Conservation (phyloP, 2,888 invertebrate species). For the Polymixis flavicincta region DNA sequence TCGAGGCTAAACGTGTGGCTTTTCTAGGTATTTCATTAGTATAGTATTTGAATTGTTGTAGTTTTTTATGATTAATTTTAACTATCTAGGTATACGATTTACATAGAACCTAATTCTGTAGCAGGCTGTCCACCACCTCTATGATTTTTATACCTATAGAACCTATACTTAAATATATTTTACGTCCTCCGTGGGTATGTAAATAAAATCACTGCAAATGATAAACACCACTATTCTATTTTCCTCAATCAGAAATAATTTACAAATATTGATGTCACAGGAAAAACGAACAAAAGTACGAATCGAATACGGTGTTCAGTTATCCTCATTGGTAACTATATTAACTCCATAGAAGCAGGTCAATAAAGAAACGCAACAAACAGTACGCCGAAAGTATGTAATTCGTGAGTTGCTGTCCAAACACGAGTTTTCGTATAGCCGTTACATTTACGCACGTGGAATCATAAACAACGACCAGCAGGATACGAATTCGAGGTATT, state of each 20-base stretch:
- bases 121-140: not conserved
- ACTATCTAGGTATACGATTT: not conserved
- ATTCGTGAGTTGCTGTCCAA: slow-evolving; percentile 67
- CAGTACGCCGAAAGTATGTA: slow-evolving; percentile 57
- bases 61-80: not conserved
- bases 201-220: not conserved
- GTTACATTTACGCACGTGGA: slow-evolving; percentile 79
- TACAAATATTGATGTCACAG: slow-evolving; percentile 14
- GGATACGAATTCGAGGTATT: slow-evolving; percentile 81
- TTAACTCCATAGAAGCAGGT: slow-evolving; percentile 14
- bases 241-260: slow-evolving; percentile 32
- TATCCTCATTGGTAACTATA: not conserved
- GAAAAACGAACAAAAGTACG: slow-evolving; percentile 5
- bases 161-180: not conserved
- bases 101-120: not conserved
- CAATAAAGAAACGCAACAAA: slow-evolving; percentile 56
- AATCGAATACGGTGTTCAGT: not conserved
- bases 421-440: slow-evolving; percentile 80
- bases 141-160: not conserved
- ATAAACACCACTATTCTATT: slow-evolving; percentile 13
- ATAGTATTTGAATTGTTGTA: not conserved
- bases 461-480: slow-evolving; percentile 80
- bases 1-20: slow-evolving; percentile 60
- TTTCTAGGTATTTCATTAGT: slow-evolving; percentile 61
- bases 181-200: not conserved